phyloP scores from a whole-genome alignment of 2,113 vertebrate species.

The Cygnus buccinator region DNA sequence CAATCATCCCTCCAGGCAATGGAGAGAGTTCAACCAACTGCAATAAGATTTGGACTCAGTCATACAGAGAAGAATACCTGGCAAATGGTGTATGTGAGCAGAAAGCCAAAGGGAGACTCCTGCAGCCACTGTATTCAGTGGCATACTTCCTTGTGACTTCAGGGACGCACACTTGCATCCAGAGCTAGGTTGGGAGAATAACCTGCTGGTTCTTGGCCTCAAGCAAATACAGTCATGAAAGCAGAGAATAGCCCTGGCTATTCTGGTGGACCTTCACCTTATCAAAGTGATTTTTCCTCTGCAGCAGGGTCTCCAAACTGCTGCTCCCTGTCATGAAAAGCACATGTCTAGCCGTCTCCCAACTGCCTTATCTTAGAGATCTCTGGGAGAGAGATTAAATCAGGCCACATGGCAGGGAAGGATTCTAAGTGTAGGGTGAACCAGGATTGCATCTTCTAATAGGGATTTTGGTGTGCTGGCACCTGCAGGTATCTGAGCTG shows the following conservation, averaged over 20 bases:
- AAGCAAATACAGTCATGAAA: neutral
- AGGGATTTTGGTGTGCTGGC: neutral
- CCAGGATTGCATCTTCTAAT: neutral
- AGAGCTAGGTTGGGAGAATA: accelerated
- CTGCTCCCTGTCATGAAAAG: neutral
- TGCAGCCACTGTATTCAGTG: neutral
- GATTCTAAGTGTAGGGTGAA: neutral
- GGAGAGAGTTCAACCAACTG: neutral
- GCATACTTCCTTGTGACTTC: neutral
- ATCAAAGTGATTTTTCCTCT: neutral
- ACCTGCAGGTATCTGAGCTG: accelerated
- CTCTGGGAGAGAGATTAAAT: neutral
- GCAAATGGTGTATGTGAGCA: neutral
- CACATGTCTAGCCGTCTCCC: neutral
- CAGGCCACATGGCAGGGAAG: neutral
- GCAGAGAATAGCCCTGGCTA: neutral
- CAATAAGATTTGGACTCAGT: neutral
- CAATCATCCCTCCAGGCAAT: neutral
- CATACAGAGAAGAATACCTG: neutral
- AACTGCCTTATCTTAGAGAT: neutral
- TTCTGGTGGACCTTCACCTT: neutral
- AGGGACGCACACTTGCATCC: accelerated
- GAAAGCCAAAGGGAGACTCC: neutral
- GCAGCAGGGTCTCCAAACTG: neutral
- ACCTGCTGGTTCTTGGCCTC: neutral